A percentile compares a stretch with the other conserved stretches of the same genome.
phyloP scores from a whole-genome alignment of 2,113 vertebrate species.

The Nothoprocta pentlandii region DNA sequence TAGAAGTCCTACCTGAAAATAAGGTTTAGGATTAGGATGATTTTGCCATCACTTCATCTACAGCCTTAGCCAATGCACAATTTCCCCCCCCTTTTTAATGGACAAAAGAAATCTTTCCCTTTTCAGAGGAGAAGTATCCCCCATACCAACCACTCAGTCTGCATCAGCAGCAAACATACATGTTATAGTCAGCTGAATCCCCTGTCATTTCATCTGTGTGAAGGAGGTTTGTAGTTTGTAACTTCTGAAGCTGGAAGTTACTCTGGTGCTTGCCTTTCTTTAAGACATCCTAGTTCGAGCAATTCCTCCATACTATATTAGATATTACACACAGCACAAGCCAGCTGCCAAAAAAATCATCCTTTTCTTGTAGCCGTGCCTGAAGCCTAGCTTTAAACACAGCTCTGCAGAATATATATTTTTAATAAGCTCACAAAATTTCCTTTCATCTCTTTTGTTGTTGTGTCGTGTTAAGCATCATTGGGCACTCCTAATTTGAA shows the following conservation, averaged over 20 bases:
- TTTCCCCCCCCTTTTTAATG: background rate
- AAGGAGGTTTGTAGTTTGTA: background rate
- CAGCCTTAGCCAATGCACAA: background rate
- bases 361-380: background rate
- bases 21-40: background rate
- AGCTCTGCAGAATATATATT: background rate
- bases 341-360: background rate
- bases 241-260: conserved; percentile 9
- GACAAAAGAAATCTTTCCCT: conserved; percentile 11
- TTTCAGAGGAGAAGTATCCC: background rate
- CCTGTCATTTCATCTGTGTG: background rate
- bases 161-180: background rate
- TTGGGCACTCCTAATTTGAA: background rate
- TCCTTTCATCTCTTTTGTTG: background rate
- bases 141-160: background rate
- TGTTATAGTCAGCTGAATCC: background rate
- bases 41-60: background rate
- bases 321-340: background rate
- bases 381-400: background rate
- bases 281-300: background rate
- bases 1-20: background rate
- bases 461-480: background rate
- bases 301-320: background rate
- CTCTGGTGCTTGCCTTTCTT: background rate
- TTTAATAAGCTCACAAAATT: background rate